A percentile compares a stretch with the other conserved stretches of the same genome.
Evolutionary conservation across 2,888 invertebrate species (phyloP).

Genomic region (Rapana venosa): DNA sequence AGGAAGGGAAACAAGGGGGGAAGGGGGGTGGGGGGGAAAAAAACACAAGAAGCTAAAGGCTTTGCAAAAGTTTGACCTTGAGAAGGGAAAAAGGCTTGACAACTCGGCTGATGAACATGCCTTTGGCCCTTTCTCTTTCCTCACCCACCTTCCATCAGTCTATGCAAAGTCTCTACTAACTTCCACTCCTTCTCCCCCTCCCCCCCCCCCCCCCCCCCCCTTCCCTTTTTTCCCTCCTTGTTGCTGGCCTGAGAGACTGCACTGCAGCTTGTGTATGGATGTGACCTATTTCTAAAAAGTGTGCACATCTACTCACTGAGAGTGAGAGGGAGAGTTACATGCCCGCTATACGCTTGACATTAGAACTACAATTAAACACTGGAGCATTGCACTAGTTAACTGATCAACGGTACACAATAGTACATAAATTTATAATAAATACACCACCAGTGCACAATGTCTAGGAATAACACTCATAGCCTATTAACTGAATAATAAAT

Average conservation of each 20-base stretch:
- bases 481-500: no score
- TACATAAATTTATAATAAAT: no score
- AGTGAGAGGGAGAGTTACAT: not conserved
- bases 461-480: no score
- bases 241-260: not conserved
- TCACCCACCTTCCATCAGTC: not conserved
- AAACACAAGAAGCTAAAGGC: not conserved
- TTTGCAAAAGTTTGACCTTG: not conserved
- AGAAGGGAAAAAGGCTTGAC: not conserved
- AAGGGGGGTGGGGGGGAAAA: not conserved
- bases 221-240: not conserved
- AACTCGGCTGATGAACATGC: not conserved
- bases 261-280: conserved; percentile 4
- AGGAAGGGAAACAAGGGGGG: not conserved
- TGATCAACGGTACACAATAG: no score
- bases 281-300: not conserved
- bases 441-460: no score
- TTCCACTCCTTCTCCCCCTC: not conserved
- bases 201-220: not conserved
- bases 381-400: no score
- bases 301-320: not conserved
- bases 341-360: no score
- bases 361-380: no score
- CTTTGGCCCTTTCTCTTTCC: not conserved
- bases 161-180: not conserved